Base-by-base conservation (phyloP, 2,113 vertebrate species). In the Laticauda laticaudata region DNA sequence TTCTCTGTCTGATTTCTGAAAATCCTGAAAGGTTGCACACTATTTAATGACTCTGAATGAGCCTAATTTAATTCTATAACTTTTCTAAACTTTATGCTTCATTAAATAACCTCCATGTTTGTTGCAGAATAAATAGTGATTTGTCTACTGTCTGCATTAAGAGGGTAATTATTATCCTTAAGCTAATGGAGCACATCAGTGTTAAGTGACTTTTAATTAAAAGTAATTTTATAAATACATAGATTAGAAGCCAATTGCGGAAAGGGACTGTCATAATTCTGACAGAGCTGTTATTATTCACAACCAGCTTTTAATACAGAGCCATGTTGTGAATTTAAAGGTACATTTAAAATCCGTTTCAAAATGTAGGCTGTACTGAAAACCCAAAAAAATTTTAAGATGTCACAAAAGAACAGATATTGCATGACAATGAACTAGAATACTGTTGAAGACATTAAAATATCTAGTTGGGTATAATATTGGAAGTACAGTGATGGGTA, bases 171-270 rank as follows among this genome's bases (percentile, higher is more conserved):
- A 85, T 86, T 92, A 54, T 90, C 39, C 21, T 90, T 90, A 92
- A 90, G 54, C 43, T 86, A 90, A 92, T 51, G 54, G 88, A 86
- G 69, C 69, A 51, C 54, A 59, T 86, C 88, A 57, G 6, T 92
- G 75, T 92, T 61, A 92, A 92, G 64, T 11, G 69, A 90, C 20
- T 59, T 90, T 59, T 92, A 92, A 92, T 92, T 92, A 90, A 90
- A 90, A 59, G 64, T 92, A 85, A 90, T 92, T 45, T 89, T 54
- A 90, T 85, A 55, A 86, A 88, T 51, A 90, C 39, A 85, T 10
- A 90, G 55, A 64, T 51, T 24, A 6, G 69, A 14, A 91, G 43
- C 91, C 81, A 59, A 87, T 91, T 86, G 85, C 4, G 18, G 45
- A n/a, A 39, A 34, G 53, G 55, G 59, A 59, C 39, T 43, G 11